Conservation (phyloP, 1,140 invertebrate species). For the Andrena cerasifolii region DNA sequence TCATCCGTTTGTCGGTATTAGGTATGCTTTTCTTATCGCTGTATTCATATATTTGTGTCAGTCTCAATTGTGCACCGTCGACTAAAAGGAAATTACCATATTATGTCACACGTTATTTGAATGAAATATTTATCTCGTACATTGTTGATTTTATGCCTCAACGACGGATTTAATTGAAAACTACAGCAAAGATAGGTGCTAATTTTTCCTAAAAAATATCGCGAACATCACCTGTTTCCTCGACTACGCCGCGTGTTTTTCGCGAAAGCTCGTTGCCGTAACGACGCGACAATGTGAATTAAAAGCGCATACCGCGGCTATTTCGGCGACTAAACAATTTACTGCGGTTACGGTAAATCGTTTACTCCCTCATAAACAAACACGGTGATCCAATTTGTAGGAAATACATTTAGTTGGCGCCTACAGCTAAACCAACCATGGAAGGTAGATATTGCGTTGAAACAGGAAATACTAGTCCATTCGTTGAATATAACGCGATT, state of each 20-base stretch:
- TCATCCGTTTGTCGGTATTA: too few relatives aligned
- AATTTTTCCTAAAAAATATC: too few relatives aligned
- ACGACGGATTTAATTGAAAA: too few relatives aligned
- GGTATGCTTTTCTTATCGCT: too few relatives aligned
- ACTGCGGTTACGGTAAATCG: slow-evolving; percentile 44
- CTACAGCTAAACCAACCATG: not conserved
- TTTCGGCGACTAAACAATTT: slow-evolving; percentile 59
- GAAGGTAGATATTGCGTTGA: slow-evolving; percentile 3
- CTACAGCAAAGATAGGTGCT: too few relatives aligned
- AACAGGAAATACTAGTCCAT: slow-evolving; percentile 18
- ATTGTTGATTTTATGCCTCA: too few relatives aligned
- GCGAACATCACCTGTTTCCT: too few relatives aligned
- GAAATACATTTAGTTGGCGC: slow-evolving; percentile 49
- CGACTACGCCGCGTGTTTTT: slow-evolving; percentile 4
- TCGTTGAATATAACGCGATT: not conserved
- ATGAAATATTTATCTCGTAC: too few relatives aligned
- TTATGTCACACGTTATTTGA: too few relatives aligned
- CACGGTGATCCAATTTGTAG: slow-evolving; percentile 55
- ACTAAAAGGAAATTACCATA: too few relatives aligned
- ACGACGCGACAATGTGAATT: slow-evolving; percentile 48
- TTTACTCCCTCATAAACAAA: slow-evolving; percentile 65
- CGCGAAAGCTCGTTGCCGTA: slow-evolving; percentile 38
- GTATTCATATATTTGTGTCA: too few relatives aligned
- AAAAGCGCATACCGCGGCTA: slow-evolving; percentile 52
- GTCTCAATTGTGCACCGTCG: too few relatives aligned